Conservation (phyloP, 2,113 vertebrate species). For the Cathartes aura region DNA sequence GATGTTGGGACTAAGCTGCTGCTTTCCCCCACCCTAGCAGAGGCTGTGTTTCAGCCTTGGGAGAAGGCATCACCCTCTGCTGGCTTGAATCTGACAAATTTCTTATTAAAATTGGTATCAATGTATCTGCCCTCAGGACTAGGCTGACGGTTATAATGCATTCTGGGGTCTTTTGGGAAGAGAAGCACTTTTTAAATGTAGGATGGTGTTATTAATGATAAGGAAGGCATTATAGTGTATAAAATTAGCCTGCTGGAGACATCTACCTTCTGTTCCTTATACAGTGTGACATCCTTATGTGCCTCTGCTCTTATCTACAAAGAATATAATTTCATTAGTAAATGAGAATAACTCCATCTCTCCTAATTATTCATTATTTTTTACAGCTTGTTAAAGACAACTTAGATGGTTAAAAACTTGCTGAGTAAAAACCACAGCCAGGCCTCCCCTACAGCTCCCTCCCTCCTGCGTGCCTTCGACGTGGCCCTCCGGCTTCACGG, state of each 20-base stretch:
- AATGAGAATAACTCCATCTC: background rate
- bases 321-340: background rate
- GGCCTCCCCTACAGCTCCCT: background rate
- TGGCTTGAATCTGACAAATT: background rate
- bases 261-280: background rate
- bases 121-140: background rate
- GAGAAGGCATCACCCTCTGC: background rate
- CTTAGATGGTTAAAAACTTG: background rate
- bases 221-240: background rate
- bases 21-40: background rate
- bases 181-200: background rate
- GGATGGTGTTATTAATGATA: background rate
- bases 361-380: background rate
- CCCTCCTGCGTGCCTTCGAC: fast-evolving
- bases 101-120: background rate
- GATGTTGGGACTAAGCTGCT: background rate
- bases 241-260: background rate
- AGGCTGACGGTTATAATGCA: background rate
- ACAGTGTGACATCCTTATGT: background rate
- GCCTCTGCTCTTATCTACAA: background rate
- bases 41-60: background rate
- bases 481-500: fast-evolving
- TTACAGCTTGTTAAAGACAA: background rate
- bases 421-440: background rate
- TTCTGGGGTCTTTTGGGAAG: background rate